Conservation (phyloP, 2,888 invertebrate species). For the Polylopha cassiicola region DNA sequence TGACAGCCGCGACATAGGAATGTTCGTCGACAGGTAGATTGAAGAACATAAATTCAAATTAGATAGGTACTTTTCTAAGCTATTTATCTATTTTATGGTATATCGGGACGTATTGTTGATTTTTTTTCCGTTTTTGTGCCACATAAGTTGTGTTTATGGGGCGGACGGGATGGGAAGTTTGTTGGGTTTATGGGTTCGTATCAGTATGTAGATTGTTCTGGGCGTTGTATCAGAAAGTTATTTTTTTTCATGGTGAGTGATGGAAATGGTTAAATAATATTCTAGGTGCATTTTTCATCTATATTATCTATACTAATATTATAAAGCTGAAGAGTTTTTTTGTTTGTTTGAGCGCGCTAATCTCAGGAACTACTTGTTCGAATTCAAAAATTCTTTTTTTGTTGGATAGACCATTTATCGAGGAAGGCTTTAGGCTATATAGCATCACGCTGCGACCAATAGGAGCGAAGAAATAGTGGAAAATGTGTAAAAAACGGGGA, state of each 20-base stretch:
- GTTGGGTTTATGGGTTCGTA: slow-evolving; percentile 24
- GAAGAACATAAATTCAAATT: slow-evolving; percentile 54
- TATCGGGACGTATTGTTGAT: slow-evolving; percentile 38
- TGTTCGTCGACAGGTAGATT: slow-evolving; percentile 54
- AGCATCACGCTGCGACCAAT: too few relatives aligned
- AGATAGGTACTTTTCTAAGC: slow-evolving; percentile 48
- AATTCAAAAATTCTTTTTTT: too few relatives aligned
- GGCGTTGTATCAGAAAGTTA: slow-evolving; percentile 8
- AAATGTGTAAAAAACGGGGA: too few relatives aligned
- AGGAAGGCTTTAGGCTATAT: too few relatives aligned
- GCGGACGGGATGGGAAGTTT: slow-evolving; percentile 19
- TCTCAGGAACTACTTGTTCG: too few relatives aligned
- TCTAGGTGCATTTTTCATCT: too few relatives aligned
- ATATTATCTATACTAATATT: too few relatives aligned
- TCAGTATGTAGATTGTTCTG: slow-evolving; percentile 12
- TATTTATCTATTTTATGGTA: slow-evolving; percentile 49
- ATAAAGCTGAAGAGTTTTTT: too few relatives aligned
- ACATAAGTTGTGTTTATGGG: slow-evolving; percentile 28
- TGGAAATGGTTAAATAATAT: too few relatives aligned
- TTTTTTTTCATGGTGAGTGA: slow-evolving; percentile 9
- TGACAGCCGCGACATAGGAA: slow-evolving; percentile 50
- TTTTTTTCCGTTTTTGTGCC: slow-evolving; percentile 29
- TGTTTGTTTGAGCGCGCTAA: too few relatives aligned
- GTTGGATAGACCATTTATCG: too few relatives aligned
- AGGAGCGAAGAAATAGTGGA: too few relatives aligned